Conservation (phyloP, 2,113 vertebrate genomes). For the Emydocephalus ijimae region DNA sequence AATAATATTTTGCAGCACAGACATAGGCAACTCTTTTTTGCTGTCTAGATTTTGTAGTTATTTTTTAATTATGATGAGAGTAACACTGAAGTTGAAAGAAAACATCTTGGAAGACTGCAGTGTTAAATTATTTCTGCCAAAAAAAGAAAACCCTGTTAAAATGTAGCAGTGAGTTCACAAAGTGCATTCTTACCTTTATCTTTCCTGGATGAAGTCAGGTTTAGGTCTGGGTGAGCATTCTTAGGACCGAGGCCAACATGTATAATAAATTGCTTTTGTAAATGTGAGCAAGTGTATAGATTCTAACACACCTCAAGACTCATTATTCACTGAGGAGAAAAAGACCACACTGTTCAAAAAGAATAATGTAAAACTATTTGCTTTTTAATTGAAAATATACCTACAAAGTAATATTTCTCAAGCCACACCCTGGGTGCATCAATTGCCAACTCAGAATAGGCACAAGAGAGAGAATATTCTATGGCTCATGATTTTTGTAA, state of each 20-base stretch:
- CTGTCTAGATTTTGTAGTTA: neutral
- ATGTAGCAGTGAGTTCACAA: neutral
- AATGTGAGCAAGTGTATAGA: neutral
- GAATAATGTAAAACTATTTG: slow-evolving; percentile 74
- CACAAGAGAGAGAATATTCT: slow-evolving; percentile 58
- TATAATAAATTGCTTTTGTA: neutral
- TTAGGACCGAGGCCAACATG: neutral
- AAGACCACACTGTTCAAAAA: slow-evolving; percentile 28
- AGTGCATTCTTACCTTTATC: neutral
- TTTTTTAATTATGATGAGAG: neutral
- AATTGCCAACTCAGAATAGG: slow-evolving; percentile 56
- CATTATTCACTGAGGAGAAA: neutral
- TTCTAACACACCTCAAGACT: neutral
- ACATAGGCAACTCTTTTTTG: neutral
- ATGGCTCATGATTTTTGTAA: slow-evolving; percentile 66
- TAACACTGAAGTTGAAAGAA: neutral
- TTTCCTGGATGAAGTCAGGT: neutral
- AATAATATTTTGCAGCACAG: neutral
- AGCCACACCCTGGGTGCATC: slow-evolving; percentile 57
- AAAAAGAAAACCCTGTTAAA: neutral
- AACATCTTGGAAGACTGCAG: neutral
- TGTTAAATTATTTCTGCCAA: neutral
- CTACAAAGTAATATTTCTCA: slow-evolving; percentile 75
- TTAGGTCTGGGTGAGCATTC: neutral
- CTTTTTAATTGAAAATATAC: slow-evolving; percentile 80